Conservation (phyloP, 2,113 vertebrate genomes). For the Brienomyrus brachyistius region DNA sequence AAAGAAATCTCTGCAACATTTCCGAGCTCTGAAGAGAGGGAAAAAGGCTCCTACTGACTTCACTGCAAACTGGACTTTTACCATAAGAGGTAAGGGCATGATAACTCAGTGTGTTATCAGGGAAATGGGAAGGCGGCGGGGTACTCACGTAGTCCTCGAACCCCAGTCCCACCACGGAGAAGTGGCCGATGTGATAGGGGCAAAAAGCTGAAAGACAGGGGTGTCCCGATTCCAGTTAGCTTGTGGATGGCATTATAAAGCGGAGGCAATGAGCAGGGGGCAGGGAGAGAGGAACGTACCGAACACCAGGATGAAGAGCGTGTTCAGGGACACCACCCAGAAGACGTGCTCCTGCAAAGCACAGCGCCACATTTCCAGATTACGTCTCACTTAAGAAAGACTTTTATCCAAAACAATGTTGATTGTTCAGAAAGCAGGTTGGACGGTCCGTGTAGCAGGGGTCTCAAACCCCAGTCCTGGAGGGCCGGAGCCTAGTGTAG, state of each 20-base stretch:
- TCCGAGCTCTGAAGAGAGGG: background rate
- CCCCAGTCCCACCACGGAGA: constrained; percentile 87
- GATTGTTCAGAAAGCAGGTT: background rate
- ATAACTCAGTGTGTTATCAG: background rate
- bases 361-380: constrained; percentile 11
- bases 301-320: constrained; percentile 92
- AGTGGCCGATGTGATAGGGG: constrained; percentile 94
- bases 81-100: background rate
- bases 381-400: background rate
- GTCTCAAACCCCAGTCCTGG: too few relatives aligned
- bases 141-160: constrained; percentile 91
- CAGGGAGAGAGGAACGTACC: constrained; percentile 61
- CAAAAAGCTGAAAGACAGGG: constrained; percentile 74
- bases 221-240: background rate
- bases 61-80: background rate
- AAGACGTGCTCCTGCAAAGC: constrained; percentile 85
- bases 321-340: constrained; percentile 96
- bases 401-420: background rate
- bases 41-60: background rate
- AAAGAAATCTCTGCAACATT: background rate
- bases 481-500: too few relatives aligned
- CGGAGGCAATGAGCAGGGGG: background rate
- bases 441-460: background rate
- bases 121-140: background rate
- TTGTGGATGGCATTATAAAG: background rate